Evolutionary conservation across 2,888 invertebrate genomes (phyloP).

Genomic region (Dysmachus trigonus): DNA sequence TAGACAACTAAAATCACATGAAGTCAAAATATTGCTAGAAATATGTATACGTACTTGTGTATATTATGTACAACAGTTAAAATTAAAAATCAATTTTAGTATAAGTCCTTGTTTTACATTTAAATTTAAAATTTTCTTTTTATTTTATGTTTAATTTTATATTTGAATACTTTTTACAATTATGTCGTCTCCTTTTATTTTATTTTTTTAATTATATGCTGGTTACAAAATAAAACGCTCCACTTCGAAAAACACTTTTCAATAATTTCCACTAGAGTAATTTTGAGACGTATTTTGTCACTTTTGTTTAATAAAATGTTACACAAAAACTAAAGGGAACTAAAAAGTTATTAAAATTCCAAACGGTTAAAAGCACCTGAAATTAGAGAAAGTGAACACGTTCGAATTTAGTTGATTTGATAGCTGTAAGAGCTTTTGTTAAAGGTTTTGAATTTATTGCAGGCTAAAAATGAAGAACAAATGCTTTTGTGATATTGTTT

Average conservation of each 20-base stretch:
- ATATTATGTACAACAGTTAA: not conserved
- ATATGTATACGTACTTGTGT: not conserved
- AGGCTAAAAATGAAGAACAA: not conserved
- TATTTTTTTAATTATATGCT: not conserved
- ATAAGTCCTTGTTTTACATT: not conserved
- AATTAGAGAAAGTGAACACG: constrained; percentile 48
- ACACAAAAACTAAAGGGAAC: constrained; percentile 31
- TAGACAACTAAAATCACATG: constrained; percentile 13
- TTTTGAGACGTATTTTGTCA: constrained; percentile 34
- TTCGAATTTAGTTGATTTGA: not conserved
- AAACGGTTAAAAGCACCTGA: constrained; percentile 65
- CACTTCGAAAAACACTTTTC: constrained; percentile 31
- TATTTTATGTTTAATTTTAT: not conserved
- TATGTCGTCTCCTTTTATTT: not conserved
- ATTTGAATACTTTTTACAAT: not conserved
- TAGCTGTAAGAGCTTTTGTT: not conserved
- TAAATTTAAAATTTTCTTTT: not conserved
- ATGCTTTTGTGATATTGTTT: not conserved
- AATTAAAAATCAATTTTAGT: constrained; percentile 2
- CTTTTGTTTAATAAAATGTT: constrained; percentile 15
- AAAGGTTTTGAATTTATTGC: not conserved
- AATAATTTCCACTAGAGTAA: constrained; percentile 21
- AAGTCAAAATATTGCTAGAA: constrained; percentile 21
- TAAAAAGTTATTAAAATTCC: constrained; percentile 54
- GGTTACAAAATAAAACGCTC: not conserved